Conservation (phyloP, 2,797 vertebrate species). For the Loris lydekkerianus region DNA sequence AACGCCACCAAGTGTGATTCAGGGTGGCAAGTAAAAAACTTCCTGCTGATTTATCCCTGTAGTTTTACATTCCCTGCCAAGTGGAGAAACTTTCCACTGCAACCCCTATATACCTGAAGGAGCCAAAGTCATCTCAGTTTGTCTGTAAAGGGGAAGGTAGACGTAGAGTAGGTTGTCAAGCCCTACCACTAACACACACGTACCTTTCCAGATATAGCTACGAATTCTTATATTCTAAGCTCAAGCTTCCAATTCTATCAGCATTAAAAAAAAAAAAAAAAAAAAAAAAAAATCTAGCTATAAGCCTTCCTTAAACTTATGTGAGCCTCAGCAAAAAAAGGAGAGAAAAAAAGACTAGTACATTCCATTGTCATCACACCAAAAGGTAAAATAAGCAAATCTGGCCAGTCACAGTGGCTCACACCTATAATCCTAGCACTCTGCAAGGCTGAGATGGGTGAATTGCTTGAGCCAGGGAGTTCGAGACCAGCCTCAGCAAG, state of each 20-base stretch:
- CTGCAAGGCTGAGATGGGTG: too few species aligned
- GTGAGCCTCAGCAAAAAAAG: background rate
- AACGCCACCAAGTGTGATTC: background rate
- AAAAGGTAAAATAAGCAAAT: conserved; percentile 42
- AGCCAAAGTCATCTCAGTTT: background rate
- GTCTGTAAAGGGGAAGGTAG: background rate
- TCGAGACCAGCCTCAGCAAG: too few species aligned
- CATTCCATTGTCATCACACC: background rate
- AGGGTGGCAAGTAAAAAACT: background rate
- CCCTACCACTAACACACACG: background rate
- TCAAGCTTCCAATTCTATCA: background rate
- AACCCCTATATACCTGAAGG: background rate
- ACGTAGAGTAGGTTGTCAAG: background rate
- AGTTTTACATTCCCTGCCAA: background rate
- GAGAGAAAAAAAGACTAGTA: background rate
- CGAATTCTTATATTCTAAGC: background rate
- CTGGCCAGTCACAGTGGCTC: too few species aligned
- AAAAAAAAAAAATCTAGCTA: background rate
- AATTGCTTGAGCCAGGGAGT: too few species aligned
- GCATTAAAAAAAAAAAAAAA: background rate
- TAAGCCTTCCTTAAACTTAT: conserved; percentile 40
- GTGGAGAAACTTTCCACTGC: background rate
- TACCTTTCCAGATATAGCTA: background rate
- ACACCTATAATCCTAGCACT: too few species aligned
- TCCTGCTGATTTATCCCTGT: background rate